Conservation (phyloP, 1,140 invertebrate genomes). For the Drosophila ananassae region DNA sequence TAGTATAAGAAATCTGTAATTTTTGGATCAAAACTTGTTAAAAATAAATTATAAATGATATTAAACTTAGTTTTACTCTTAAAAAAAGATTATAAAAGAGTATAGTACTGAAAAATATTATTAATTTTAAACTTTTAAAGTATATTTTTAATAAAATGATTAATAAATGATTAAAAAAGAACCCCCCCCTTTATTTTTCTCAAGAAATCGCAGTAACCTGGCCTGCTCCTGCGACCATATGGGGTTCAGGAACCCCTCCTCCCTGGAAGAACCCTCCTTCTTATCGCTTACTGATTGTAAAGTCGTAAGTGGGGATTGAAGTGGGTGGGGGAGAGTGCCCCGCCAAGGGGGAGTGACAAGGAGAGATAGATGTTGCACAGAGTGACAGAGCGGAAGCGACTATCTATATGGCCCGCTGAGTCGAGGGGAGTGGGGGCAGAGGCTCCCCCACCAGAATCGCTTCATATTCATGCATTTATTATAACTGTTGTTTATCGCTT, state of each 20-base stretch:
- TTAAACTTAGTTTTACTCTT: too few species aligned
- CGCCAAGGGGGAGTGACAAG: not conserved
- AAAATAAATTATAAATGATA: too few species aligned
- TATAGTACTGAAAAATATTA: too few species aligned
- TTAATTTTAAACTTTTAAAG: too few species aligned
- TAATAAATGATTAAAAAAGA: too few species aligned
- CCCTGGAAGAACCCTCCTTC: constrained; percentile 8
- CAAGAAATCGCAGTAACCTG: constrained; percentile 14
- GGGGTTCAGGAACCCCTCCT: constrained; percentile 1
- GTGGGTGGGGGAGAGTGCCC: not conserved
- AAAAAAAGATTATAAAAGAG: too few species aligned
- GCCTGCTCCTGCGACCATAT: constrained; percentile 4
- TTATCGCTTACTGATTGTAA: constrained; percentile 9
- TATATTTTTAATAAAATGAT: too few species aligned
- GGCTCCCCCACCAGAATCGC: constrained; percentile 9
- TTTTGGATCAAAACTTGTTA: too few species aligned
- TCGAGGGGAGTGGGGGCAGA: too few species aligned
- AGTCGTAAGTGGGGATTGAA: not conserved
- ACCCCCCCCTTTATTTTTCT: too few species aligned
- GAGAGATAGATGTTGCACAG: not conserved
- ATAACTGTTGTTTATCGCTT: constrained; percentile 29
- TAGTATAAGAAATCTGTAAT: too few species aligned
- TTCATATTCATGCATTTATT: constrained; percentile 38
- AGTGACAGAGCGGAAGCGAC: constrained; percentile 38
- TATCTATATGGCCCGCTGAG: constrained; percentile 10